Evolutionary conservation across 2,888 invertebrate species (phyloP), one percentile per base, ranked within the genome.

Genomic region (Melangyna quadrimaculata): DNA sequence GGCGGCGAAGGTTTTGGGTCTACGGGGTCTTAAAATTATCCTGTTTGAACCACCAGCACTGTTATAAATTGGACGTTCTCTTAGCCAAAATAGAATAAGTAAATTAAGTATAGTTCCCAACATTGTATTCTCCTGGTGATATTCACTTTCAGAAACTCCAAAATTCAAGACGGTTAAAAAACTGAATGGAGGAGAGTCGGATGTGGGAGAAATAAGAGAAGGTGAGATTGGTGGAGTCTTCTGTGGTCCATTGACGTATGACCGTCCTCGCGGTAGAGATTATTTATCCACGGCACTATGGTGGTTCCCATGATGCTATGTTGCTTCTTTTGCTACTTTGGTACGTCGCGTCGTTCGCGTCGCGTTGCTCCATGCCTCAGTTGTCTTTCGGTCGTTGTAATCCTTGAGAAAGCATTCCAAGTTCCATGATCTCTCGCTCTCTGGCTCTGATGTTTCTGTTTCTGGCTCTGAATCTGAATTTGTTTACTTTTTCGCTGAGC

Each of bases 181-280:
- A 65, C 29, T 45, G 19, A 65, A 45, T 17, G 27, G 12, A 32
- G 9, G 40, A 32, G 9, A 32, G 32, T 27, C n/a, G 35, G 22
- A 12, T 27, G 53, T 10, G 14, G 27, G 32, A 35, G 35, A 0
- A 40, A 14, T 22, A 35, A 65, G 63, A 72, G 65, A 77, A 86
- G 81, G 69, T 81, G 81, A 75, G 63, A 78, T 72, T 77, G 77
- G 55, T 61, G 59, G 86, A 80, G 80, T 86, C 81, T 77, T 81
- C 80, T 78, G 77, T 81, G 81, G 86, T 86, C 80, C 86, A 80
- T 86, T 86, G 86, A 86, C 86, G 86, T 86, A 86, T 86, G 81
- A 81, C 86, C 86, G 81, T 86, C 86, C 69, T 81, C 84, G 75
- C 71, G 75, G 70, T 67, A 75, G 40, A 84, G 75, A 84, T 79